These are phyloP conservation scores for Lasius platythorax DNA, from an alignment of 2,888 invertebrate genomes.

Conservation along the genomic window DNA sequence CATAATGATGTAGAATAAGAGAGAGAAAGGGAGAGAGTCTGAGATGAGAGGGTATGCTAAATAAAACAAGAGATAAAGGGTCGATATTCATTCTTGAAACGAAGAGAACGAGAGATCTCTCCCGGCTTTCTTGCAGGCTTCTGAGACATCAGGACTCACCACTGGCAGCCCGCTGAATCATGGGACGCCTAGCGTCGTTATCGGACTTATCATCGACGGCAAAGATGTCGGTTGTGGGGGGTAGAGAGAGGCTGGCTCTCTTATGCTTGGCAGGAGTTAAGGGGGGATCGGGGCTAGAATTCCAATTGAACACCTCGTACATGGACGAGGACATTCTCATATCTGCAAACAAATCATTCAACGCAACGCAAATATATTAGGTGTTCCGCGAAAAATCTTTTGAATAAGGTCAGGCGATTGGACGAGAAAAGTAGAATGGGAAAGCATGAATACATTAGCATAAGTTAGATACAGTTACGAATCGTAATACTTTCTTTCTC, in stretches of 20 bases:
- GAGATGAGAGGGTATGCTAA: constrained; percentile 34
- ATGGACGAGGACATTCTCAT: constrained; percentile 90
- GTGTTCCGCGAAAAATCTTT: constrained; percentile 39
- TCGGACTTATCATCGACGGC: constrained; percentile 84
- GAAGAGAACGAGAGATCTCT: constrained; percentile 59
- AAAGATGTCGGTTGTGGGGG: constrained; percentile 85
- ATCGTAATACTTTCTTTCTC: constrained; percentile 41
- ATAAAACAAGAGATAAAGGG: constrained; percentile 65
- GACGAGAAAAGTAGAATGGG: constrained; percentile 25
- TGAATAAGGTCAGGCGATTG: not conserved
- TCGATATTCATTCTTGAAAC: constrained; percentile 70
- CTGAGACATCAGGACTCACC: constrained; percentile 82
- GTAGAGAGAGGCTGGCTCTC: constrained; percentile 85
- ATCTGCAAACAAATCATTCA: constrained; percentile 87
- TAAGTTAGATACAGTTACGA: constrained; percentile 56
- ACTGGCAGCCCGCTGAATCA: constrained; percentile 84
- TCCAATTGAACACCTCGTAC: constrained; percentile 92
- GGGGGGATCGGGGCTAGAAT: constrained; percentile 85
- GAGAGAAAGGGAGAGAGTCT: constrained; percentile 38
- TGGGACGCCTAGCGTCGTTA: constrained; percentile 84
- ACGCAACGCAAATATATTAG: constrained; percentile 73
- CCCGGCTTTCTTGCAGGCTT: constrained; percentile 68
- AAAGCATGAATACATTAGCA: constrained; percentile 39
- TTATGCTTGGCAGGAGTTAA: constrained; percentile 85
- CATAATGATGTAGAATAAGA: constrained; percentile 38